phyloP scores from a whole-genome alignment of 2,888 invertebrate genomes.

The Platycheirus albimanus region DNA sequence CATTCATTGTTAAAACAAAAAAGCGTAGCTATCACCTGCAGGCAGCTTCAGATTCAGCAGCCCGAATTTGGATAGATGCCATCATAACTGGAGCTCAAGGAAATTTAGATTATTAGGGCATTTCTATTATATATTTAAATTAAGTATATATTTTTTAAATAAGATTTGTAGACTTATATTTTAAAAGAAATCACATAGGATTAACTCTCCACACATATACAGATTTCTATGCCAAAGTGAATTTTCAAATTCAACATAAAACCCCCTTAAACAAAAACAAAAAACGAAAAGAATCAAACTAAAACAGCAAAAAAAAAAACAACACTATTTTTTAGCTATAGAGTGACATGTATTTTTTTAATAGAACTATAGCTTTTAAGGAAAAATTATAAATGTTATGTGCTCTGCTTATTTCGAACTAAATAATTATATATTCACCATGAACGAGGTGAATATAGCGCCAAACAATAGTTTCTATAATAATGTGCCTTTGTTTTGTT shows the following conservation, averaged over 20 bases:
- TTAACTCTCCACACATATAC: slow-evolving; percentile 29
- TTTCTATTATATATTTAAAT: slow-evolving; percentile 28
- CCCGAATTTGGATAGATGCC: slow-evolving; percentile 97
- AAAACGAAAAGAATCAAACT: neutral
- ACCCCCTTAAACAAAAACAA: slow-evolving; percentile 39
- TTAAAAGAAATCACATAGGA: slow-evolving; percentile 52
- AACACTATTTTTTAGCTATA: slow-evolving; percentile 52
- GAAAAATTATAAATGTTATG: slow-evolving; percentile 31
- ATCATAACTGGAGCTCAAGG: slow-evolving; percentile 83
- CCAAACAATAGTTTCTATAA: slow-evolving; percentile 74
- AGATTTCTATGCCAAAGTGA: slow-evolving; percentile 74
- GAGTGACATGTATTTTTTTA: slow-evolving; percentile 62
- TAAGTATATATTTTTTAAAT: slow-evolving; percentile 24
- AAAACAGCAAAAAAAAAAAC: too few relatives aligned
- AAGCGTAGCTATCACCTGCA: slow-evolving; percentile 95
- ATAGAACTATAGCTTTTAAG: slow-evolving; percentile 63
- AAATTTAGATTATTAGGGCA: slow-evolving; percentile 80
- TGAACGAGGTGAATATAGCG: slow-evolving; percentile 40
- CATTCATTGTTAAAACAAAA: slow-evolving; percentile 97
- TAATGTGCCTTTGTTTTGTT: slow-evolving; percentile 75
- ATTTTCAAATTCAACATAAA: slow-evolving; percentile 71
- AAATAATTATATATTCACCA: slow-evolving; percentile 39
- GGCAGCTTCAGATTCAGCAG: slow-evolving; percentile 96
- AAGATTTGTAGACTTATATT: slow-evolving; percentile 36
- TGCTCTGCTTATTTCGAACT: slow-evolving; percentile 47